Evolutionary conservation across 2,113 vertebrate genomes (phyloP), one percentile per base, ranked within the genome.

Genomic region (Myiozetetes cayanensis): DNA sequence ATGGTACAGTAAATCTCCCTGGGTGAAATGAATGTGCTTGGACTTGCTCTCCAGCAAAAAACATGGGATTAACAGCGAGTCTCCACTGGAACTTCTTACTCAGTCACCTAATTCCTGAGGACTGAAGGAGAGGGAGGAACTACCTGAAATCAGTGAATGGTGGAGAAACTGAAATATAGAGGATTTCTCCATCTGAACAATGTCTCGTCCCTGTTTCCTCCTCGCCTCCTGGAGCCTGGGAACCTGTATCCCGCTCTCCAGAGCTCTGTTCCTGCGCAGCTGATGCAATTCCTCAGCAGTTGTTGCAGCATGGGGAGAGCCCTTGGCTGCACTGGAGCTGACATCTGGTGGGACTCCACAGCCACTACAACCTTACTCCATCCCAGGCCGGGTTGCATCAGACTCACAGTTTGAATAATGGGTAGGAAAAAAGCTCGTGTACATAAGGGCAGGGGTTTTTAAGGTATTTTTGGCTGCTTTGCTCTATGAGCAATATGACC

Each of bases 301-400:
- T 43, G 74, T 94, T 96, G 91, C 96, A 85, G 6, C 86, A 85
- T 30, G 50, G 24, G 66, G 53, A 8, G 73, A 6, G 53, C 65
- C 49, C 70, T 73, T 49, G 47, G 63, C 81, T 73, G 94, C 94
- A 83, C 73, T 85, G 87, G 70, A 73, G 66, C 91, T 97, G 96
- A 94, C 97, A 95, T 74, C 97, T 96, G 88, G 58, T 55, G 97
- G 87, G 53, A 43, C 58, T 19, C 1, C 2, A 24, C 28, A 73
- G 86, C 52, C 86, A 96, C 15, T 96, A 23, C 96, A 97, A 39
- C 71, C 92, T 95, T 85, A 79, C 90, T 39, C 52, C 95, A 97
- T 89, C 11, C 50, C 28, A 33, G 78, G 2, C 65, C 1, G 73
- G 27, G 84, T 97, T 97, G 96, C 96, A 96, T 97, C 97, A 97